Evolutionary conservation across 2,113 vertebrate genomes (phyloP).

Genomic region (Ochotona princeps): DNA sequence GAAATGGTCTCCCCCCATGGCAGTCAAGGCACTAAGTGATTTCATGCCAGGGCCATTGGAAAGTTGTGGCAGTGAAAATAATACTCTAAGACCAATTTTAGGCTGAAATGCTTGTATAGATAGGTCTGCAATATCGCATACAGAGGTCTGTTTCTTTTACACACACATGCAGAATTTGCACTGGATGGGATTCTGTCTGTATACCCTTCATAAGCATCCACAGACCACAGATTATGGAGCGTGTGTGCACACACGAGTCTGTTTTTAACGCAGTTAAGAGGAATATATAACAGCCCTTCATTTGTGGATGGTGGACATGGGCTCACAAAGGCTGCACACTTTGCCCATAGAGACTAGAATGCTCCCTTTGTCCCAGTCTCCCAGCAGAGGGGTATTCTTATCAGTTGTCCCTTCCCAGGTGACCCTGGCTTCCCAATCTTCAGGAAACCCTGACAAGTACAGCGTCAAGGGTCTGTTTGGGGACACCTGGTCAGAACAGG

Average conservation of each 20-base stretch:
- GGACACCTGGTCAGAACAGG: constrained; percentile 45
- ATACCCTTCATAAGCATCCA: not conserved
- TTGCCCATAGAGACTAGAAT: not conserved
- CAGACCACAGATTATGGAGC: no score
- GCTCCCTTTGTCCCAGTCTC: accelerated
- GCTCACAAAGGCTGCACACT: not conserved
- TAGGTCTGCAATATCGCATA: not conserved
- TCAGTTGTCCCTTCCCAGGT: not conserved
- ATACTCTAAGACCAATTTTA: constrained; percentile 38
- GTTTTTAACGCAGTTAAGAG: not conserved
- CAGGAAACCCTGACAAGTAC: constrained; percentile 3
- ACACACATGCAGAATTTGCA: not conserved
- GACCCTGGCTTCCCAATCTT: not conserved
- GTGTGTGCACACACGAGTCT: accelerated
- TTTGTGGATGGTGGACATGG: not conserved
- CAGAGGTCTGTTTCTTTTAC: not conserved
- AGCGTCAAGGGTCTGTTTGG: not conserved
- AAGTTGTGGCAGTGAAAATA: constrained; percentile 34
- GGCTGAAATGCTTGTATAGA: constrained; percentile 26
- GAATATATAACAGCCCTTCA: not conserved
- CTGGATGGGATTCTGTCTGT: not conserved
- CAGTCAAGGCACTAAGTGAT: constrained; percentile 22
- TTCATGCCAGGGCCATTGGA: constrained; percentile 52
- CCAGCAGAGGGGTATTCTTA: accelerated
- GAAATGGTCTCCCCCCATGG: constrained; percentile 65